Evolutionary conservation across 2,888 invertebrate genomes (phyloP).

Genomic region (Lepetodrilus schrolli): DNA sequence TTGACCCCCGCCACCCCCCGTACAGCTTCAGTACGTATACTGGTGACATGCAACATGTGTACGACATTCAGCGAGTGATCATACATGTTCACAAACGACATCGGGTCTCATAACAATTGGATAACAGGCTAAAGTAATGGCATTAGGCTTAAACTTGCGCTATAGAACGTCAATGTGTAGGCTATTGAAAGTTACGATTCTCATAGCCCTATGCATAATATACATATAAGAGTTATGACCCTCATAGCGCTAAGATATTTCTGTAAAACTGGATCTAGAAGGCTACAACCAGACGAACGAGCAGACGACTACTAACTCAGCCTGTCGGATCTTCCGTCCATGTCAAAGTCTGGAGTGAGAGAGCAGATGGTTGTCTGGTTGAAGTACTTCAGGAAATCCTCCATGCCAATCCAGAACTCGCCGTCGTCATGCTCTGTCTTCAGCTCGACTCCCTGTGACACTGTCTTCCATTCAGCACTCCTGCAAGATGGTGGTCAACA

Average conservation of each 20-base stretch:
- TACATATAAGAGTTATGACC: no score
- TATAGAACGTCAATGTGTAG: no score
- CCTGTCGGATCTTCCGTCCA: conserved; percentile 82
- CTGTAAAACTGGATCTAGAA: neutral
- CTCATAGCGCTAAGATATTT: no score
- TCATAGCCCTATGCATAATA: no score
- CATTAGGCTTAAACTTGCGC: no score
- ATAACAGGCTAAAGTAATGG: no score
- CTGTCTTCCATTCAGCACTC: conserved; percentile 82
- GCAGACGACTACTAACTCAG: conserved; percentile 76
- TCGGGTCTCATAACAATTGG: no score
- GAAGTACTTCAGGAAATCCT: conserved; percentile 82
- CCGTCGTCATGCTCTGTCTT: conserved; percentile 82
- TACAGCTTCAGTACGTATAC: conserved; percentile 58
- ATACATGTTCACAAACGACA: no score
- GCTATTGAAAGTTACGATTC: no score
- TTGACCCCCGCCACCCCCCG: conserved; percentile 64
- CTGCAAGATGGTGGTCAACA: no score
- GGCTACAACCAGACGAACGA: neutral
- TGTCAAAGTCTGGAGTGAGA: conserved; percentile 84
- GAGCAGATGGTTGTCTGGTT: conserved; percentile 83
- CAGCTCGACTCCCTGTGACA: conserved; percentile 81
- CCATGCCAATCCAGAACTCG: conserved; percentile 85
- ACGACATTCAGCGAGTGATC: no score
- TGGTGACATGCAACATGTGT: no score